Percentiles rank a stretch among this genome's conserved stretches.
Evolutionary conservation across 1,140 invertebrate species (phyloP).

Genomic region (Nymphalis io): DNA sequence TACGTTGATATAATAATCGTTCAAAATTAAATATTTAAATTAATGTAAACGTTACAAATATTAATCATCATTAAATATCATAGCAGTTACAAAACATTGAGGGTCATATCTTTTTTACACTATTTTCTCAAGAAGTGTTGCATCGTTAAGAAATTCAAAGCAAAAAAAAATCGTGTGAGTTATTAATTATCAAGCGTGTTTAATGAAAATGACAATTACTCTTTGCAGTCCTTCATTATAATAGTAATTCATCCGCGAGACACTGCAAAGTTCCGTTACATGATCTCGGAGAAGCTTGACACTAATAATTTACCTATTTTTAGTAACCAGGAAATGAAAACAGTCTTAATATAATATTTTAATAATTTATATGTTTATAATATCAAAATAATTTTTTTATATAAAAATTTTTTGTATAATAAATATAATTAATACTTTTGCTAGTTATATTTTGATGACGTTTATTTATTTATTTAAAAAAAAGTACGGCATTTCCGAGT

Average conservation of each 20-base stretch:
- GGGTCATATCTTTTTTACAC: background rate
- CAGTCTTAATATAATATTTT: background rate
- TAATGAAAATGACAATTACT: background rate
- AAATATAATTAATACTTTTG: background rate
- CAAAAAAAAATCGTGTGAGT: background rate
- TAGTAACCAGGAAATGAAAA: background rate
- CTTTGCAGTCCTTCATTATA: background rate
- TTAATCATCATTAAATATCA: background rate
- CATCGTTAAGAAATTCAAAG: background rate
- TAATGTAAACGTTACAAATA: background rate
- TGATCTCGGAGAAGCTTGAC: slow-evolving; percentile 2
- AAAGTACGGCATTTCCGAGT: too few species aligned
- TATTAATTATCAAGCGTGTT: background rate
- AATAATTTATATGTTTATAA: background rate
- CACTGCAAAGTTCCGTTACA: background rate
- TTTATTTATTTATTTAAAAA: too few species aligned
- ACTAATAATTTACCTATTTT: slow-evolving; percentile 3
- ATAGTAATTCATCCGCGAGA: slow-evolving; percentile 7
- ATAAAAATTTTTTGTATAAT: background rate
- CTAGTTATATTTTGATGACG: too few species aligned
- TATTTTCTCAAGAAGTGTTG: background rate
- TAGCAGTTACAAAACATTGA: slow-evolving; percentile 1
- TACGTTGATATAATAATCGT: background rate
- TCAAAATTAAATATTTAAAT: slow-evolving; percentile 2
- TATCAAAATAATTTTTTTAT: background rate